Evolutionary conservation across 1,140 invertebrate species (phyloP).

Genomic region (Microplitis demolitor): DNA sequence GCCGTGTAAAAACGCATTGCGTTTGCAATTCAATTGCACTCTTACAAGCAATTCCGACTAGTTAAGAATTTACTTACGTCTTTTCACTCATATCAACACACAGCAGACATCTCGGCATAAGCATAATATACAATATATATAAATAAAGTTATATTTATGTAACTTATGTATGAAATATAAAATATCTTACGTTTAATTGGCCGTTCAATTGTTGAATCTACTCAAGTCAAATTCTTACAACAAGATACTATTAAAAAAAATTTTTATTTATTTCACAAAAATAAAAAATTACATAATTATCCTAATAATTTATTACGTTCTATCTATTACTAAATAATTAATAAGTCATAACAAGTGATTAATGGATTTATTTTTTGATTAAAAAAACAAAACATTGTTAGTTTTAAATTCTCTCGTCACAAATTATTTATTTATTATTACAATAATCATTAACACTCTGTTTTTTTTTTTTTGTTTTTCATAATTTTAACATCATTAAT

Average conservation of each 20-base stretch:
- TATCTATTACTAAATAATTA: no score
- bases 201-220: background rate
- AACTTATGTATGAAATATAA: background rate
- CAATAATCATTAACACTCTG: no score
- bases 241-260: no score
- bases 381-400: no score
- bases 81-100: background rate
- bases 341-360: no score
- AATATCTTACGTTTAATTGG: background rate
- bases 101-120: constrained; percentile 1
- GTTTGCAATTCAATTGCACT: constrained; percentile 15
- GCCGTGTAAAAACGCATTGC: constrained; percentile 8
- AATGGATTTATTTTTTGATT: no score
- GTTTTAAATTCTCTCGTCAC: no score
- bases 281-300: background rate
- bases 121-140: background rate
- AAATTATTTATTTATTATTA: no score
- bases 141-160: background rate
- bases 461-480: no score
- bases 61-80: constrained; percentile 24
- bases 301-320: no score
- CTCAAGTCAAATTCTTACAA: background rate
- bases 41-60: constrained; percentile 14
- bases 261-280: no score
- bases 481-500: no score